These are phyloP conservation scores for Spodoptera picta DNA, from an alignment of 2,888 invertebrate species.

Conservation along the genomic window DNA sequence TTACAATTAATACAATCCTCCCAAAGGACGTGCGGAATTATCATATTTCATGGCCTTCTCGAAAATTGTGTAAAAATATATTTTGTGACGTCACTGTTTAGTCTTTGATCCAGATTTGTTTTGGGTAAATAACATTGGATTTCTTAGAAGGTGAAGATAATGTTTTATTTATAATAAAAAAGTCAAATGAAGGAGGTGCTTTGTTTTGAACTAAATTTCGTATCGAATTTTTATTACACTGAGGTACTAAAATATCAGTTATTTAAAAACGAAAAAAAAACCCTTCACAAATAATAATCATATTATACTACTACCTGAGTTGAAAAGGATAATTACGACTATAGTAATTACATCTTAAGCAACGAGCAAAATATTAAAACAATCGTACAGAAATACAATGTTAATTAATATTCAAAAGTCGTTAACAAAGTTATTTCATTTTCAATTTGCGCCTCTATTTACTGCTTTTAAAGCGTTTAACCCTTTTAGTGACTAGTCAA, in stretches of 20 bases:
- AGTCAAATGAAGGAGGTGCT: too few species aligned
- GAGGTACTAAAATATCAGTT: too few species aligned
- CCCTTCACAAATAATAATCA: too few species aligned
- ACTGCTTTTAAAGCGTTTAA: constrained; percentile 56
- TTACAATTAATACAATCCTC: constrained; percentile 47
- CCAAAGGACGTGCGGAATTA: constrained; percentile 25
- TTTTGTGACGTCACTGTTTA: constrained; percentile 1
- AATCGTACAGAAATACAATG: constrained; percentile 47
- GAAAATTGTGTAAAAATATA: not conserved
- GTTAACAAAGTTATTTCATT: constrained; percentile 64
- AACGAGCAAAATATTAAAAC: constrained; percentile 42
- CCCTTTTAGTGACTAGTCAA: constrained; percentile 68
- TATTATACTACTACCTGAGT: too few species aligned
- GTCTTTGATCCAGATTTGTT: not conserved
- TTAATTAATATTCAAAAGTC: constrained; percentile 66
- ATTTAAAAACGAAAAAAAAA: too few species aligned
- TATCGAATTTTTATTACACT: too few species aligned
- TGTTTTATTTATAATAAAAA: too few species aligned
- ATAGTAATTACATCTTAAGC: not conserved
- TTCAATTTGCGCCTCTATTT: constrained; percentile 64
- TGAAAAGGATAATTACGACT: not conserved
- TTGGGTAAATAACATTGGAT: too few species aligned
- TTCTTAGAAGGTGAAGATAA: too few species aligned
- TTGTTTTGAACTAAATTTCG: too few species aligned
- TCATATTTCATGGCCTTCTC: constrained; percentile 7